Percentiles rank a stretch among this genome's conserved stretches.
Evolutionary conservation across 1,140 invertebrate species (phyloP).

Genomic region (Mamestra configurata): DNA sequence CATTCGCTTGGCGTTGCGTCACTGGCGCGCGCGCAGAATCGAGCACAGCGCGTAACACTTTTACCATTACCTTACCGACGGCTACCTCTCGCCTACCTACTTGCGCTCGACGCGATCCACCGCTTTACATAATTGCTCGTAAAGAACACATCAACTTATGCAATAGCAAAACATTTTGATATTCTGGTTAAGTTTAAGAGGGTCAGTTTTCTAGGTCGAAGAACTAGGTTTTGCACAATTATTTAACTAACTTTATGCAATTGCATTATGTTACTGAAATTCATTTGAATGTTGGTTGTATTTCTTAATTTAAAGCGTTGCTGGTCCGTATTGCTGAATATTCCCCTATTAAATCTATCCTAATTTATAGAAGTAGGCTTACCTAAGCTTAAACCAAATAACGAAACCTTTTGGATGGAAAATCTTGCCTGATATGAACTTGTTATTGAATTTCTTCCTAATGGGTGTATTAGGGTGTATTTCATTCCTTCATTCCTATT

Average conservation of each 20-base stretch:
- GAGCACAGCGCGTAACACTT: constrained; percentile 85
- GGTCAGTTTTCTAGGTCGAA: constrained; percentile 51
- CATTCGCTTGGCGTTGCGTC: constrained; percentile 82
- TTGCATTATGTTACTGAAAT: not conserved
- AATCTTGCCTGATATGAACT: no score
- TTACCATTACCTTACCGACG: constrained; percentile 78
- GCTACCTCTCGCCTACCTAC: constrained; percentile 73
- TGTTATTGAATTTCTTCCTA: no score
- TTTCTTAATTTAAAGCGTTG: not conserved
- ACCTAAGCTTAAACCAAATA: no score
- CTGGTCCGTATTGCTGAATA: no score
- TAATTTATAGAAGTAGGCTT: not conserved
- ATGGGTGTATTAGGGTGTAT: no score
- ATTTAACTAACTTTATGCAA: not conserved
- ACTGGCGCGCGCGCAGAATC: constrained; percentile 69
- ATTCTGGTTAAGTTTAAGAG: constrained; percentile 69
- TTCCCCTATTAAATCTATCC: not conserved
- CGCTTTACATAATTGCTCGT: constrained; percentile 85
- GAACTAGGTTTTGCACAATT: constrained; percentile 30
- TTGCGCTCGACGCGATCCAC: constrained; percentile 68
- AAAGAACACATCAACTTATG: constrained; percentile 80
- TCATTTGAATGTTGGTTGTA: not conserved
- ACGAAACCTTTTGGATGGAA: no score
- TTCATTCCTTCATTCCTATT: no score
- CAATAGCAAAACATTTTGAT: constrained; percentile 80